phyloP scores from a whole-genome alignment of 2,888 invertebrate species.

The Hyalella azteca region DNA sequence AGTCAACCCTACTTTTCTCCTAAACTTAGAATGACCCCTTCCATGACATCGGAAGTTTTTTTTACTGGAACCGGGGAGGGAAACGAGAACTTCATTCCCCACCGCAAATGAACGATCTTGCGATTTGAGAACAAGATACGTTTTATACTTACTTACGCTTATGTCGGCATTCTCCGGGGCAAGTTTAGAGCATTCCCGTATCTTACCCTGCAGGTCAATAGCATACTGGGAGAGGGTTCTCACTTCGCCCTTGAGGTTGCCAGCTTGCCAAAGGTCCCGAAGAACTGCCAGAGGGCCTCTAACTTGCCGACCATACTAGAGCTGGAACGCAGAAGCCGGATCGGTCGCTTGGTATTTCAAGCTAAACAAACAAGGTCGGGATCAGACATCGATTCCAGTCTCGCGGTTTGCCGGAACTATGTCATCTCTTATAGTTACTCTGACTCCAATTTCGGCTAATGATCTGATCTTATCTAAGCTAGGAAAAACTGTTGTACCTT shows the following conservation, averaged over 20 bases:
- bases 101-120: slow-evolving; percentile 3
- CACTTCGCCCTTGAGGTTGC: not conserved
- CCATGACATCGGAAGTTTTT: slow-evolving; percentile 37
- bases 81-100: slow-evolving; percentile 28
- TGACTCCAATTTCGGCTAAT: too few relatives aligned
- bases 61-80: not conserved
- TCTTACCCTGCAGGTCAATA: slow-evolving; percentile 19
- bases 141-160: not conserved
- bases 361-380: slow-evolving; percentile 27
- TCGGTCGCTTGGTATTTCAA: slow-evolving; percentile 40
- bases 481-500: too few relatives aligned
- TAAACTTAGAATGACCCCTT: slow-evolving; percentile 12
- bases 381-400: slow-evolving; percentile 1
- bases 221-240: slow-evolving; percentile 23
- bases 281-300: slow-evolving; percentile 35
- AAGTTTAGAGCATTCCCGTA: not conserved
- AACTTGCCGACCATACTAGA: slow-evolving; percentile 25
- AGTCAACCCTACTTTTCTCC: not conserved
- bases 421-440: too few relatives aligned
- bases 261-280: slow-evolving; percentile 24
- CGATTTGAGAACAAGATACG: slow-evolving; percentile 13
- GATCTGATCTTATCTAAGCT: too few relatives aligned
- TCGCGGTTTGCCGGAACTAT: not conserved
- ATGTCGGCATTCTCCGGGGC: slow-evolving; percentile 20
- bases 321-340: slow-evolving; percentile 39